These are phyloP conservation scores for Sterna hirundo DNA, from an alignment of 2,113 vertebrate genomes.

Conservation along the genomic window DNA sequence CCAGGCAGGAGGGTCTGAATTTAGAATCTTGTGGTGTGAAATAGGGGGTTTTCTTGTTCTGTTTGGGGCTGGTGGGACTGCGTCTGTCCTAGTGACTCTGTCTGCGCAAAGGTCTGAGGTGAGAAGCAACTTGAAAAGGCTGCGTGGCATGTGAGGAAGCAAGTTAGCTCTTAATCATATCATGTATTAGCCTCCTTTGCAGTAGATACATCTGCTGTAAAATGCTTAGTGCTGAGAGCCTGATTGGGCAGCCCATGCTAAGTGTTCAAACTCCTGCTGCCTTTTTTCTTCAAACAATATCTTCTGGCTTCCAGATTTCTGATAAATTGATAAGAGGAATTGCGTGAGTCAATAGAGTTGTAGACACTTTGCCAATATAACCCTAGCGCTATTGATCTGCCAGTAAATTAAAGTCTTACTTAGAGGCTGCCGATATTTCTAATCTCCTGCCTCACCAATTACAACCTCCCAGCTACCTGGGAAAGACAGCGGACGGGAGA, in stretches of 20 bases:
- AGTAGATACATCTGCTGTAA: conserved; percentile 4
- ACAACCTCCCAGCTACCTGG: conserved; percentile 79
- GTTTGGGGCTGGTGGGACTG: not conserved
- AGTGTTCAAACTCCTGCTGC: conserved; percentile 62
- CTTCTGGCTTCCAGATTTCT: conserved; percentile 96
- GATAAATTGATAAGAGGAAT: conserved; percentile 99
- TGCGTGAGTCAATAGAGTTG: conserved; percentile 99
- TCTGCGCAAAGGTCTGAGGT: conserved; percentile 8
- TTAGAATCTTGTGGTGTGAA: not conserved
- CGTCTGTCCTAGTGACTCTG: not conserved
- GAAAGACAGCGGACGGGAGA: conserved; percentile 27
- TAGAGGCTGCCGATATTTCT: conserved; percentile 92
- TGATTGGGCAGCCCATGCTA: conserved; percentile 44
- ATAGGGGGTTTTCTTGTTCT: not conserved
- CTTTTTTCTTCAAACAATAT: conserved; percentile 84
- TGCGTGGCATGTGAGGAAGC: not conserved
- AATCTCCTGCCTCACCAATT: conserved; percentile 87
- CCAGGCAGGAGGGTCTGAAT: not conserved
- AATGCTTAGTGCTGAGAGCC: conserved; percentile 16
- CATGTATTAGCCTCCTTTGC: conserved; percentile 9
- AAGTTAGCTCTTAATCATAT: conserved; percentile 32
- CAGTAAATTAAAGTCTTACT: conserved; percentile 99
- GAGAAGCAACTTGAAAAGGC: conserved; percentile 13
- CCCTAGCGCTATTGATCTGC: conserved; percentile 95
- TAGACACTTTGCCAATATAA: conserved; percentile 99